Conservation (phyloP, 92 coral and sea anemone genomes). For the Porites evermanni region DNA sequence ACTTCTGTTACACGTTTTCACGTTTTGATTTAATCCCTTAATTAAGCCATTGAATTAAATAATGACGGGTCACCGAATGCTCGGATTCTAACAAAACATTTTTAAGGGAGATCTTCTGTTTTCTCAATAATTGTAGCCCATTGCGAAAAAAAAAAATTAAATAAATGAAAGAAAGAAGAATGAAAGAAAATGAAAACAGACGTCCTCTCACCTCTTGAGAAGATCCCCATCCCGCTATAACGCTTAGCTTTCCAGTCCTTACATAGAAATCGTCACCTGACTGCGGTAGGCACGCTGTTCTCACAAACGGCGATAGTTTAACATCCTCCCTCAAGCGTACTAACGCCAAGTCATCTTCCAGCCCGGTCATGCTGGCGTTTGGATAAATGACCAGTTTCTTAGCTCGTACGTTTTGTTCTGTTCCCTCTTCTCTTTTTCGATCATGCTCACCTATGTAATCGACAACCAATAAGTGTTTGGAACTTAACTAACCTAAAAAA, state of each 20-base stretch:
- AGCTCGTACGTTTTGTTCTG: constrained; percentile 83
- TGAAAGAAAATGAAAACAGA: not conserved
- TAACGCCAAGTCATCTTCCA: constrained; percentile 84
- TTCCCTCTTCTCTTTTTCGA: constrained; percentile 81
- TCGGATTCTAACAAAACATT: too few relatives aligned
- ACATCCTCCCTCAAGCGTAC: constrained; percentile 60
- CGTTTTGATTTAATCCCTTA: too few relatives aligned
- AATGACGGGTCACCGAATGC: too few relatives aligned
- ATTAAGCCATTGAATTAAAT: too few relatives aligned
- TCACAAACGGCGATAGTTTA: constrained; percentile 87
- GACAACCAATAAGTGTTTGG: not conserved
- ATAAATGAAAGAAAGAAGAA: too few relatives aligned
- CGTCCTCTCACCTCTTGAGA: constrained; percentile 42
- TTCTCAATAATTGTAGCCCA: too few relatives aligned
- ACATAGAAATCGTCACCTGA: constrained; percentile 60
- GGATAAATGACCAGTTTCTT: constrained; percentile 65
- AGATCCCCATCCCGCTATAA: constrained; percentile 97
- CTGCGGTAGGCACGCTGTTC: constrained; percentile 83
- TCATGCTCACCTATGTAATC: constrained; percentile 80
- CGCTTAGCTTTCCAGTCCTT: constrained; percentile 72
- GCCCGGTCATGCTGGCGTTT: constrained; percentile 25
- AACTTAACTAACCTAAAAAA: too few relatives aligned
- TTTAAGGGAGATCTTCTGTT: too few relatives aligned
- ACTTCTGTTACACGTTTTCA: too few relatives aligned
- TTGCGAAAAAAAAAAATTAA: too few relatives aligned